These are phyloP conservation scores for Gymnothorax reevesii DNA, from an alignment of 2,797 vertebrate genomes.

Conservation along the genomic window DNA sequence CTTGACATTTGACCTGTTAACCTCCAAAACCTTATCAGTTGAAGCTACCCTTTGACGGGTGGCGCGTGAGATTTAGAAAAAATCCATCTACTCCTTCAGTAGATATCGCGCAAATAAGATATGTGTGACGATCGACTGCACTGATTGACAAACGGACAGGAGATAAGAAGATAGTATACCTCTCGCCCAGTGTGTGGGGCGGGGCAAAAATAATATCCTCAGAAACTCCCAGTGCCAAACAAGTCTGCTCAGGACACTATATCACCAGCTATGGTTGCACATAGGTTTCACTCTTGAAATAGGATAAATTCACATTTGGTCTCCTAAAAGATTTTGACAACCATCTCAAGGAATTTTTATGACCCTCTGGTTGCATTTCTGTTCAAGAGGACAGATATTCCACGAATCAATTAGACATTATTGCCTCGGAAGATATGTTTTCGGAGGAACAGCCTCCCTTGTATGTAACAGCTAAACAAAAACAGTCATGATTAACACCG, in stretches of 20 bases:
- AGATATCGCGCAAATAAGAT: too few species aligned
- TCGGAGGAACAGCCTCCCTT: not conserved
- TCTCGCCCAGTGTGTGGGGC: too few species aligned
- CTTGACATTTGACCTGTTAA: too few species aligned
- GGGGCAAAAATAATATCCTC: not conserved
- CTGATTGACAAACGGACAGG: too few species aligned
- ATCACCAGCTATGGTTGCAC: not conserved
- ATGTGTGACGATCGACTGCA: too few species aligned
- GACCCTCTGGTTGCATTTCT: not conserved
- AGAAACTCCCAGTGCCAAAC: not conserved
- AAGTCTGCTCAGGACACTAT: not conserved
- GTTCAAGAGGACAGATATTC: not conserved
- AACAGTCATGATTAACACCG: not conserved
- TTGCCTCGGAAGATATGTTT: not conserved
- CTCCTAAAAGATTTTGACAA: not conserved
- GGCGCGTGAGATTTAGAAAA: too few species aligned
- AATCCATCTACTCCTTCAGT: too few species aligned
- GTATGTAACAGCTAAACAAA: not conserved
- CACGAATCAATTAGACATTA: not conserved
- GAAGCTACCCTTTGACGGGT: too few species aligned
- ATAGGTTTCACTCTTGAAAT: not conserved
- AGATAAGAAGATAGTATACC: too few species aligned
- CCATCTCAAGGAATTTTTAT: not conserved
- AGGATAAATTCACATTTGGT: not conserved
- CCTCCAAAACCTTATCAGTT: too few species aligned